Evolutionary conservation across 1,140 invertebrate genomes (phyloP), one percentile per base, ranked within the genome.

Genomic region (Ridgeia piscesae): DNA sequence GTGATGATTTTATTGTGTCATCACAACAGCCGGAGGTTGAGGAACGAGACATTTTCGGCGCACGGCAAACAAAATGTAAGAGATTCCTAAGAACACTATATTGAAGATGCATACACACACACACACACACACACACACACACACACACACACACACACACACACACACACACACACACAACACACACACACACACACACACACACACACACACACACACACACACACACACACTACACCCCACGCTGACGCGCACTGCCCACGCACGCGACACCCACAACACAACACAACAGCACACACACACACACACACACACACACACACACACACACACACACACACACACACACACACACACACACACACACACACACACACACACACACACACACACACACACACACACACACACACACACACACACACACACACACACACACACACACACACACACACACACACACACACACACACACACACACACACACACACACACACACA

Each of bases 401-500:
- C 91, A 42, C 91, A 92, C 35, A 92, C 35, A 2, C 91, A 92
- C 91, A 58, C 91, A 6, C 33, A 48, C 35, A 42, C 33, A 8
- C 34, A 91, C 34, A 4, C 27, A 27, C 42, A 50, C 34, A 42
- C 11, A 42, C 42, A 42, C 42, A 42, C 42, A 42, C 4, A 42
- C 4, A 42, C 91, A 48, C 33, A 48, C 42, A 92, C 42, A 9
- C 91, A 92, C 6, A 92, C 42, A 42, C 35, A 35, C 91, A 91
- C 91, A 33, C n/a, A 33, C 35, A 35, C n/a, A 21, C 91, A 91
- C 91, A 91, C 91, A 21, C 35, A 33, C 91, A 91, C 91, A 8
- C 91, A 91, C n/a, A 35, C 35, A 8, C 35, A 92, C 91, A n/a
- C 91, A 42, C 91, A 27, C 34, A 35, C 91, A 42, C 91, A 92